Evolutionary conservation across 2,113 vertebrate species (phyloP), one percentile per base, ranked within the genome.

Genomic region (Sinocyclocheilus rhinocerous): DNA sequence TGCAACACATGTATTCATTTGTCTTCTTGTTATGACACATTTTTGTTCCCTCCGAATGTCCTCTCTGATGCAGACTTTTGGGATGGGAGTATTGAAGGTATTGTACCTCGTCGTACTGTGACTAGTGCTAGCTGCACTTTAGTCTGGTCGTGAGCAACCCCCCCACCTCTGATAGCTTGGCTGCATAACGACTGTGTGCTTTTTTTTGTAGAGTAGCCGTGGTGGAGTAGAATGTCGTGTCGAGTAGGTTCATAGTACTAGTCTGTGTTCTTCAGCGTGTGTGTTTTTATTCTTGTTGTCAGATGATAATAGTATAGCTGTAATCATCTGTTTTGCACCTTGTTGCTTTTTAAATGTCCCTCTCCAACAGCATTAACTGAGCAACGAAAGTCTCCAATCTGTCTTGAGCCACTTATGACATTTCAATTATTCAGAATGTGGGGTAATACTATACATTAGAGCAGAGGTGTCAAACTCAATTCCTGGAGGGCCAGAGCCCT

Each of bases 21-120:
- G 81, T 89, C 84, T 85, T 72, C 79, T 73, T 87, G 86, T 87
- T 77, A 81, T 73, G 72, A 83, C 83, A 89, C 88, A 92, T 88
- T 93, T 92, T 94, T 94, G 76, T 88, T 89, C 85, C 92, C 91
- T 94, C 87, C 94, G 92, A 93, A 94, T 92, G 91, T 95, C 94
- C 94, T 93, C 93, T 95, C 93, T 93, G 94, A 94, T 95, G 95
- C 95, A 96, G 95, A 95, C 95, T 93, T 93, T 94, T 94, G 93
- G 94, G 94, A 95, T 93, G 94, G 94, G 91, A 93, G 94, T 94
- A 93, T 93, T 92, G 93, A 95, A 96, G 95, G 95, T 96, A 96
- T 92, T 93, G 95, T 96, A 96, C 93, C 92, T 89, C 94, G 92
- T 93, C 92, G 92, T 92, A 91, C 93, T 92, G 92, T 92, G 92